Base-by-base conservation (phyloP, 1,140 invertebrate genomes). In the Heliconius hermathena region DNA sequence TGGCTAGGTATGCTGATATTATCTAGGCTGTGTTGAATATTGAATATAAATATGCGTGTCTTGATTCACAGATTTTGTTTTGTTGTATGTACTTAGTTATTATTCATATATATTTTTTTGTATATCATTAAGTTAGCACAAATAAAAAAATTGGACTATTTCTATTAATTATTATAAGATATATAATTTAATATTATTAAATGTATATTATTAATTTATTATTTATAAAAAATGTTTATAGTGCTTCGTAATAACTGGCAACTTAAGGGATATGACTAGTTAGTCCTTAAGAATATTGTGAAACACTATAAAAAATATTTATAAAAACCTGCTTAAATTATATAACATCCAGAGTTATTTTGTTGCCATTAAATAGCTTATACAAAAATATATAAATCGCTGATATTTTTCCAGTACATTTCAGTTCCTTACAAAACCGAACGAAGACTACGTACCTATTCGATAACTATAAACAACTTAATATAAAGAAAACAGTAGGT, bases 1-100 rank as follows among this genome's bases (percentile, higher is more conserved):
- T 26, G 60, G 41, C 41, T 46, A 46, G 26, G 20, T 16, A 29
- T 66, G 60, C 60, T 66, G 60, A 66, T 66, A 66, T 66, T 66
- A 66, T 66, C 60, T 66, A 66, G 26, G 26, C 26, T 29, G 60
- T 29, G 60, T 29, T 66, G 60, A 16, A 66, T 66, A 66, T 66
- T 66, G n/a, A 66, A 66, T 66, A 16, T 16, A 1, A 66, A 66
- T 66, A 66, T 66, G 60, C 60, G 60, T 66, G 60, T 26, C 3
- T 66, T 29, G 60, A 66, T 66, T 66, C 60, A n/a, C 26, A 66
- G 26, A 66, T 66, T 66, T 26, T 16, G 22, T 29, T 29, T 66
- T 66, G 60, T 66, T 66, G 22, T 60, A 22, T n/a, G 9, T 13
- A 66, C 4, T 11, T 4, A 26, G 16, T 26, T 11, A 13, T 29